Evolutionary conservation across 2,797 vertebrate genomes (phyloP), one percentile per base, ranked within the genome.

Genomic region (Falco peregrinus): DNA sequence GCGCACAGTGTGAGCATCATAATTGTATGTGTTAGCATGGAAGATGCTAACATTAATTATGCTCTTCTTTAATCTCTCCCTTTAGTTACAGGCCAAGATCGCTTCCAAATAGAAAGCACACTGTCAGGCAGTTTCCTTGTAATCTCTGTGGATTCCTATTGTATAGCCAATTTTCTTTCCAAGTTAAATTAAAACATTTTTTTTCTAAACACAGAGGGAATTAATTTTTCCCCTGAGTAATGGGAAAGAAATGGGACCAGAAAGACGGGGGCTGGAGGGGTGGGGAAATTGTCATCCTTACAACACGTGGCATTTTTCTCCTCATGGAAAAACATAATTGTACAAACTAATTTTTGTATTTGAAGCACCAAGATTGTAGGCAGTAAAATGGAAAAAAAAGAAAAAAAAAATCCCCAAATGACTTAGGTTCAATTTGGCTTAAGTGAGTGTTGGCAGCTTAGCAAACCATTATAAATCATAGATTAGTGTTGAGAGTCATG

Each of bases 21-120:
- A 85, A 95, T 68, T 80, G 68, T 91, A 83, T 39, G 82, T 78
- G 90, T 93, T 87, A 89, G 73, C 92, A 85, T 59, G 63, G 81
- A 89, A 89, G 84, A 94, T 84, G 90, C 73, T 87, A 85, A 57
- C 84, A 37, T 84, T 96, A 94, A 96, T 96, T 95, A 95, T 41
- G 82, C 61, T 89, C 65, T 77, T 92, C 78, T 90, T 93, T 89
- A 78, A 95, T 93, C 84, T 89, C 84, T 71, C 64, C 50, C 31
- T 75, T 89, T 78, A 94, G 75, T 93, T 96, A 92, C 87, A 88
- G 65, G 79, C 79, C 83, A 95, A 90, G 67, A 71, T 71, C n/a
- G 75, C 81, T 83, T 91, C 82, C 69, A 84, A 87, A 95, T 0
- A 87, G 71, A 90, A 60, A 75, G 43, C 16, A 14, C 29, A 35